Base-by-base conservation (phyloP, 1,140 invertebrate species). In the Neodiprion virginianus region DNA sequence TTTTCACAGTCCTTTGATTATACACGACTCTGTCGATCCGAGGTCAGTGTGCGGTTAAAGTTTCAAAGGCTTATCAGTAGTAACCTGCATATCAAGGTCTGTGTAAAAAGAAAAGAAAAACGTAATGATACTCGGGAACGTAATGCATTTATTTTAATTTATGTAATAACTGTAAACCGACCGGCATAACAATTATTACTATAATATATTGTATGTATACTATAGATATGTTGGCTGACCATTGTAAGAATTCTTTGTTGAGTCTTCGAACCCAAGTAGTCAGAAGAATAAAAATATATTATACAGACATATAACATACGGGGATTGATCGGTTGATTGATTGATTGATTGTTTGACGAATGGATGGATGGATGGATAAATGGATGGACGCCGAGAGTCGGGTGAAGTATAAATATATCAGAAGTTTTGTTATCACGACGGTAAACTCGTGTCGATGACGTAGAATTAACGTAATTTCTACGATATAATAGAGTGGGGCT, bases 191-290 rank as follows among this genome's bases (percentile, higher is more conserved):
- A 40, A 40, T 40, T 40, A 40, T 40, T 40, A 40, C 28, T 5
- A 40, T 40, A 40, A 40, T 40, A 40, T 40, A 40, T 40, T 40
- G 5, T 40, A 40, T 40, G 5, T 40, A 5, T 40, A 40, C 28
- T 40, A 40, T 40, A 40, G 28, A 40, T 40, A 40, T 40, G 5
- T 40, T 5, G 28, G 28, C 28, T 40, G 28, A 40, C 28, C n/a
- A 61, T 17, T 61, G 53, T 61, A 61, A 61, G 11, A 61, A 61
- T 61, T 61, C 53, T 61, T 61, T 61, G 53, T 61, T 61, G 11
- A 61, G 53, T 61, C 53, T 61, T 61, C 53, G 53, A 61, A 61
- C 53, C 53, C 53, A 61, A 61, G n/a, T 61, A 61, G 53, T 40
- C 28, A 8, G 53, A 61, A 61, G n/a, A 61, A 14, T 14, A 61